phyloP scores from a whole-genome alignment of 2,888 invertebrate species.

The Andrena haemorrhoa region DNA sequence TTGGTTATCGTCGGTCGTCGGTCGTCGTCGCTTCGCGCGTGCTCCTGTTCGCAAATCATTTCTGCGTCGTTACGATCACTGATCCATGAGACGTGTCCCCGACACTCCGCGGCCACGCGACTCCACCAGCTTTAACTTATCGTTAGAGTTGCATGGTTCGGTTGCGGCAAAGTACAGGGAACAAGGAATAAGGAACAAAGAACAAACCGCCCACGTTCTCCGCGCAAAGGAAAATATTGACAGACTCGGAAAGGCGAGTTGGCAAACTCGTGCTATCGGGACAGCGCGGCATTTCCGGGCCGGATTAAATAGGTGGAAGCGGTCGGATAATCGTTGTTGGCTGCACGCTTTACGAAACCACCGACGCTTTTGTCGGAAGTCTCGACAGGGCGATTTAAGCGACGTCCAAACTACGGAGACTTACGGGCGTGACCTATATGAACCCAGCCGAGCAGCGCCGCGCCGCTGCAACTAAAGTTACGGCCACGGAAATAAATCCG shows the following conservation, averaged over 20 bases:
- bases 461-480: constrained; percentile 65
- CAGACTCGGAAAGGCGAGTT: neutral
- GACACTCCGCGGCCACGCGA: neutral
- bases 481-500: constrained; percentile 69
- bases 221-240: constrained; percentile 7
- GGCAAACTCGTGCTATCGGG: constrained; percentile 7
- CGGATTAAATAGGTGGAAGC: constrained; percentile 15
- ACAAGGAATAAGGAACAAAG: neutral
- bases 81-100: constrained; percentile 3
- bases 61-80: constrained; percentile 25
- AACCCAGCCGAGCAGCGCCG: constrained; percentile 33
- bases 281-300: neutral
- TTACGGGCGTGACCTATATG: constrained; percentile 69
- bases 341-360: constrained; percentile 28
- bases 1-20: neutral
- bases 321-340: constrained; percentile 46
- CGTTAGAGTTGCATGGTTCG: neutral
- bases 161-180: neutral
- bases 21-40: neutral
- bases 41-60: constrained; percentile 24
- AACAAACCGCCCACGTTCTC: neutral
- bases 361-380: constrained; percentile 49
- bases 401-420: constrained; percentile 69
- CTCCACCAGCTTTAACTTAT: neutral
- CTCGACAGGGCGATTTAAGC: constrained; percentile 66